These are phyloP conservation scores for Phalloptychus januarius DNA, from an alignment of 2,797 vertebrate genomes.

Conservation along the genomic window DNA sequence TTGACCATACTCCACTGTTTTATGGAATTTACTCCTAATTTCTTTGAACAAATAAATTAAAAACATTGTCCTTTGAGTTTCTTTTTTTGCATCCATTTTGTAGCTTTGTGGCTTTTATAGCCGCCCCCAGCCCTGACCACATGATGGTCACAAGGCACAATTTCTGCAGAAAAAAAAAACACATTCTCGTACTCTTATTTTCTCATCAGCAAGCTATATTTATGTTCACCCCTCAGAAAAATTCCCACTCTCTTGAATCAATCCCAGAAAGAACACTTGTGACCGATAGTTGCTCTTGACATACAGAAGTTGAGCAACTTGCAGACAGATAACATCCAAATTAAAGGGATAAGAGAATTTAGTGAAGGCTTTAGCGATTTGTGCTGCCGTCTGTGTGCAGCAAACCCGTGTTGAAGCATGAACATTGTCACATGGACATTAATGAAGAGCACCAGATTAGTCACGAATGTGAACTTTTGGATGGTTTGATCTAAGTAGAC, in stretches of 20 bases:
- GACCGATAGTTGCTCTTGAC: slow-evolving; percentile 19
- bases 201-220: slow-evolving; percentile 55
- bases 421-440: background rate
- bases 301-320: slow-evolving; percentile 22
- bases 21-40: background rate
- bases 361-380: background rate
- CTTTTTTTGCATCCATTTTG: slow-evolving; percentile 7
- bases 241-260: slow-evolving; percentile 48
- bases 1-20: background rate
- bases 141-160: slow-evolving; percentile 79
- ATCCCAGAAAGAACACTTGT: slow-evolving; percentile 19
- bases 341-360: background rate
- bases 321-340: background rate
- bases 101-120: slow-evolving; percentile 40
- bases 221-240: slow-evolving; percentile 55
- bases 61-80: slow-evolving; percentile 16
- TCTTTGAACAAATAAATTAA: slow-evolving; percentile 5
- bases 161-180: slow-evolving; percentile 34
- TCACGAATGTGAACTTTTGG: background rate
- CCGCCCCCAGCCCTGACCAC: slow-evolving; percentile 49
- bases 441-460: background rate
- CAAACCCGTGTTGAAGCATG: background rate
- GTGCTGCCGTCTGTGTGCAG: background rate
- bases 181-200: slow-evolving; percentile 11
- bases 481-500: background rate